A percentile compares a stretch with the other conserved stretches of the same genome.
Evolutionary conservation across 1,140 invertebrate genomes (phyloP).

Genomic region (Drosophila murphyi): DNA sequence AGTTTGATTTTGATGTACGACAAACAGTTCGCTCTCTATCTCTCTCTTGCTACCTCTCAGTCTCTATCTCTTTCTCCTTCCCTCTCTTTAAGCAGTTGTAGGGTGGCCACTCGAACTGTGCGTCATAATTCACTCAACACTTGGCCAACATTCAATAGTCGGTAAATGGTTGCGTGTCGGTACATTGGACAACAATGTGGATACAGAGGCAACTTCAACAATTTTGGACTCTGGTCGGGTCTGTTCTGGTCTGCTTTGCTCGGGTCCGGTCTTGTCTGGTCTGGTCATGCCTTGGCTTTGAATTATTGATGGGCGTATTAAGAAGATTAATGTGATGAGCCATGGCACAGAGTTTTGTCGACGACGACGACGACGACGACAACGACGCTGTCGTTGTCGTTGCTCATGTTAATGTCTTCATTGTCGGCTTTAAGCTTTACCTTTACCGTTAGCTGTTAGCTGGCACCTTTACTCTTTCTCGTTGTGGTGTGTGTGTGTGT

Average conservation of each 20-base stretch:
- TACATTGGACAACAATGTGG: slow-evolving; percentile 16
- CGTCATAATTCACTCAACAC: slow-evolving; percentile 78
- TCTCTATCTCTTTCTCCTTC: neutral
- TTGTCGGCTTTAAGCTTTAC: slow-evolving; percentile 74
- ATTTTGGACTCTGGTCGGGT: slow-evolving; percentile 46
- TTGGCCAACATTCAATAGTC: slow-evolving; percentile 44
- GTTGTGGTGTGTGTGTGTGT: slow-evolving; percentile 10
- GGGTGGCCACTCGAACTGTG: slow-evolving; percentile 56
- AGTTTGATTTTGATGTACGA: slow-evolving; percentile 77
- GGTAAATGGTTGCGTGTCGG: slow-evolving; percentile 61
- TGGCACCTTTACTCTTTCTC: slow-evolving; percentile 15
- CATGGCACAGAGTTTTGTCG: slow-evolving; percentile 72
- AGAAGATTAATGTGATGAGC: slow-evolving; percentile 83
- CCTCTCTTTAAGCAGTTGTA: neutral
- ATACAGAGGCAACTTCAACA: slow-evolving; percentile 38
- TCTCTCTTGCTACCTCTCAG: neutral
- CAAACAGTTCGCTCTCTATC: slow-evolving; percentile 61
- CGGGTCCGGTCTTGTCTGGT: slow-evolving; percentile 20
- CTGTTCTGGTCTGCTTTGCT: slow-evolving; percentile 8
- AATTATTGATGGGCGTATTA: slow-evolving; percentile 83
- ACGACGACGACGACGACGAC: slow-evolving; percentile 32
- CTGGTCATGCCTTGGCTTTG: slow-evolving; percentile 78
- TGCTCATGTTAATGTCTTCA: slow-evolving; percentile 82
- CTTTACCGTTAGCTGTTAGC: slow-evolving; percentile 55
- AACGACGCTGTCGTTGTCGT: slow-evolving; percentile 46